Conservation (phyloP, 2,113 vertebrate species). For the Puma concolor region DNA sequence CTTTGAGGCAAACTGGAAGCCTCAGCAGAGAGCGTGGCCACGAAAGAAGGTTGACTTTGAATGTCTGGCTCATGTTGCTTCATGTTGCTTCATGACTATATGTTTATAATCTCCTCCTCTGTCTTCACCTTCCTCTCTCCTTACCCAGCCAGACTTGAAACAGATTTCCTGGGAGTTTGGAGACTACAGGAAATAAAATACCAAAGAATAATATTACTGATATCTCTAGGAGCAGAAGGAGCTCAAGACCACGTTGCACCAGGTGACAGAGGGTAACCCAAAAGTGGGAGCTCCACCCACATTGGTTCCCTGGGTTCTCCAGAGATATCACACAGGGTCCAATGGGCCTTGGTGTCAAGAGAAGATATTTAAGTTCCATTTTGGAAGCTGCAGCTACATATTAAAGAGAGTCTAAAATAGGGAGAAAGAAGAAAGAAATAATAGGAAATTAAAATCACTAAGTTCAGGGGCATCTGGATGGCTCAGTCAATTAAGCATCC, state of each 20-base stretch:
- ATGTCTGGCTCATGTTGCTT: not conserved
- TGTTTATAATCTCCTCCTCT: not conserved
- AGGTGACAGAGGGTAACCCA: not conserved
- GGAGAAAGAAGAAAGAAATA: not conserved
- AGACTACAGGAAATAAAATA: not conserved
- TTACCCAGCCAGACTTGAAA: not conserved
- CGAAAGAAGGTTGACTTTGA: not conserved
- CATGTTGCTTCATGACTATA: not conserved
- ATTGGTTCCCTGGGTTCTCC: not conserved
- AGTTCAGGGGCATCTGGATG: not conserved
- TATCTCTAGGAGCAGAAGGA: not conserved
- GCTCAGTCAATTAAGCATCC: too few relatives aligned
- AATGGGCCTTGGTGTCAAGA: not conserved
- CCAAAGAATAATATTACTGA: not conserved
- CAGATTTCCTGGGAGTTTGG: not conserved
- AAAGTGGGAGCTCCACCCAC: not conserved
- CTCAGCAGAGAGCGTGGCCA: not conserved
- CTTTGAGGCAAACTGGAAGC: not conserved
- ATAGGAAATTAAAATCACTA: not conserved
- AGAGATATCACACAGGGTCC: not conserved
- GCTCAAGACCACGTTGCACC: not conserved
- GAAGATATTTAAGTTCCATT: not conserved
- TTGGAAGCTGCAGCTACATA: not conserved
- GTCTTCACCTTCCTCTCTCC: not conserved
- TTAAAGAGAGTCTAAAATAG: not conserved